Evolutionary conservation across 2,888 invertebrate species (phyloP).

Genomic region (Liodrosophila aerea): DNA sequence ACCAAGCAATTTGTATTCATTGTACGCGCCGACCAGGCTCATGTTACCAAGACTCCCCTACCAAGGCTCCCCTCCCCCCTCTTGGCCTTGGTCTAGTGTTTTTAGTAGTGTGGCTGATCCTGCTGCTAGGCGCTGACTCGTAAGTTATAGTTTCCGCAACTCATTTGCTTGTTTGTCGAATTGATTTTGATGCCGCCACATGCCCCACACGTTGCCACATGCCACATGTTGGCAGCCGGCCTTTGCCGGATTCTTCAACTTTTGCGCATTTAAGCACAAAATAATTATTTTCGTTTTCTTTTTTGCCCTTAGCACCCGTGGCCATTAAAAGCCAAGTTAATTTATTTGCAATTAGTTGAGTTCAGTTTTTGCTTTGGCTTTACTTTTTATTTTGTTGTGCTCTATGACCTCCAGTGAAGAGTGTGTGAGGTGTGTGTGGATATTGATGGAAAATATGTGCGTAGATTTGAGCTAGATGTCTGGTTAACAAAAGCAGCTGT

Average conservation of each 20-base stretch:
- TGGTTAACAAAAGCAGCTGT: too few relatives aligned
- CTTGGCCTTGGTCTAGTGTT: not conserved
- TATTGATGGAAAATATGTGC: too few relatives aligned
- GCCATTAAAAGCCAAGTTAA: conserved; percentile 69
- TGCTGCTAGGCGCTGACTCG: conserved; percentile 41
- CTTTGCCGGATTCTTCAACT: conserved; percentile 15
- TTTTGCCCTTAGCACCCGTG: conserved; percentile 27
- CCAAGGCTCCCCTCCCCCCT: not conserved
- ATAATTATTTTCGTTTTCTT: conserved; percentile 52
- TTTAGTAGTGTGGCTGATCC: conserved; percentile 27
- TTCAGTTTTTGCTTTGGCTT: conserved; percentile 17
- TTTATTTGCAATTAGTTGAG: conserved; percentile 74
- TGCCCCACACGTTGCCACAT: conserved; percentile 11
- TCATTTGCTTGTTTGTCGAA: conserved; percentile 75
- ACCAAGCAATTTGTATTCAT: conserved; percentile 78
- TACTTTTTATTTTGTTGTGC: not conserved
- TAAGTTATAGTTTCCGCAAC: conserved; percentile 78
- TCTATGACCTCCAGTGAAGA: not conserved
- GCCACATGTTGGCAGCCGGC: conserved; percentile 35
- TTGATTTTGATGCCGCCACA: conserved; percentile 70
- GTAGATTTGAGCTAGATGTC: too few relatives aligned
- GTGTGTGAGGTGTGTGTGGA: not conserved
- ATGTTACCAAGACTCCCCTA: conserved; percentile 33
- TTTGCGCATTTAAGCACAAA: conserved; percentile 49
- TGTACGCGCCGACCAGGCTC: conserved; percentile 56